phyloP scores from a whole-genome alignment of 2,888 invertebrate species.

The Philereme vetulata region DNA sequence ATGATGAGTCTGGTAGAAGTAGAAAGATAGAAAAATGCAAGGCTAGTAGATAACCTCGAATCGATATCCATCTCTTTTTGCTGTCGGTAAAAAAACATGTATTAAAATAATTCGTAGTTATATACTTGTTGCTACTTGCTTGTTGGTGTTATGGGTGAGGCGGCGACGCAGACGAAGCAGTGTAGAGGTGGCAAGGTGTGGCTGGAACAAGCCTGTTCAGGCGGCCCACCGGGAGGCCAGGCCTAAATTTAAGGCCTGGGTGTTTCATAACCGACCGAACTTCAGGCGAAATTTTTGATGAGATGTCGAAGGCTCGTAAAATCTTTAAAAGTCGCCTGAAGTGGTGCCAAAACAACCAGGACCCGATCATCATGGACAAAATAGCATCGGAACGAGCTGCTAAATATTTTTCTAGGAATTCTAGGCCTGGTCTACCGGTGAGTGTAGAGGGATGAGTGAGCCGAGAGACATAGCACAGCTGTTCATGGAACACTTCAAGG shows the following conservation, averaged over 20 bases:
- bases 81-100: too few species aligned
- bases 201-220: background rate
- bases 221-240: background rate
- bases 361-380: background rate
- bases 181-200: background rate
- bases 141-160: too few species aligned
- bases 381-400: background rate
- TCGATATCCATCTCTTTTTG: too few species aligned
- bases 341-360: slow-evolving; percentile 2
- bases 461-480: background rate
- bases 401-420: background rate
- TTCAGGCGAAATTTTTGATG: background rate
- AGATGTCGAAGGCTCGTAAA: background rate
- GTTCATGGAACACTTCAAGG: background rate
- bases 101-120: too few species aligned
- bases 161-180: background rate
- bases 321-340: background rate
- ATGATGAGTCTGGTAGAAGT: slow-evolving; percentile 34
- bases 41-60: too few species aligned
- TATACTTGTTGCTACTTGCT: too few species aligned
- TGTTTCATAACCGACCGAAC: background rate
- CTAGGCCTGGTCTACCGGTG: background rate
- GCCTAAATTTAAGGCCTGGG: background rate
- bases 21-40: too few species aligned
- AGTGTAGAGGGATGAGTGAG: background rate